These are phyloP conservation scores for Gari tellinella DNA, from an alignment of 2,888 invertebrate species.

Conservation along the genomic window DNA sequence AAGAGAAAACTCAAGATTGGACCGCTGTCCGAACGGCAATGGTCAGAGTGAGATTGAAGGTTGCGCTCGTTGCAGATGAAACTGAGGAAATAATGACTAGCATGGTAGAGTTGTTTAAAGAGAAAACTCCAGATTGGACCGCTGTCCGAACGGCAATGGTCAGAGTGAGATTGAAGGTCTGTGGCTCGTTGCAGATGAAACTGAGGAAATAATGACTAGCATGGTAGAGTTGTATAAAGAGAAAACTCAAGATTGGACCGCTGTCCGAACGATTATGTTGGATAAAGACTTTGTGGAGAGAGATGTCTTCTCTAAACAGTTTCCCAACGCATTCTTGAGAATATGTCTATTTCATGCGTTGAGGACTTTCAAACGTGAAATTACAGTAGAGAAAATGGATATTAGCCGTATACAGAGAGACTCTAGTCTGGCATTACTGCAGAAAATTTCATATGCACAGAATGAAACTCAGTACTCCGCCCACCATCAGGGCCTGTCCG, in stretches of 20 bases:
- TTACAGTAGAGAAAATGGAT: slow-evolving; percentile 15
- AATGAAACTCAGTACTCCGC: slow-evolving; percentile 6
- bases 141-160: slow-evolving; percentile 26
- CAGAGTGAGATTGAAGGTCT: slow-evolving; percentile 24
- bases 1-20: slow-evolving; percentile 29
- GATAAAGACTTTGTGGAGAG: slow-evolving; percentile 36
- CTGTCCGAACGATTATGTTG: slow-evolving; percentile 15
- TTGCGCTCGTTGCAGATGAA: slow-evolving; percentile 26
- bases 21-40: slow-evolving; percentile 11
- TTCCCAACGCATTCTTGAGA: slow-evolving; percentile 13
- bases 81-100: slow-evolving; percentile 17
- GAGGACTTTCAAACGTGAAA: slow-evolving; percentile 14
- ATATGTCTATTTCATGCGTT: slow-evolving; percentile 24
- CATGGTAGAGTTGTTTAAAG: slow-evolving; percentile 25
- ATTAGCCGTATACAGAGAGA: slow-evolving; percentile 10
- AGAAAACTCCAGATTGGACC: slow-evolving; percentile 23
- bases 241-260: slow-evolving; percentile 18
- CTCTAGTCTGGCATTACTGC: slow-evolving; percentile 5
- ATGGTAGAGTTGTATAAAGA: slow-evolving; percentile 27
- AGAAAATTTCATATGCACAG: slow-evolving; percentile 10
- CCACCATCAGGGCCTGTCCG: no score
- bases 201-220: slow-evolving; percentile 16
- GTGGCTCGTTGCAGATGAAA: slow-evolving; percentile 29
- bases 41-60: slow-evolving; percentile 28
- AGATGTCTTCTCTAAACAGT: slow-evolving; percentile 16